A percentile compares a stretch with the other conserved stretches of the same genome.
These are phyloP conservation scores for Trileptium ribeirensis DNA, from an alignment of 2,888 invertebrate genomes.

Conservation along the genomic window DNA sequence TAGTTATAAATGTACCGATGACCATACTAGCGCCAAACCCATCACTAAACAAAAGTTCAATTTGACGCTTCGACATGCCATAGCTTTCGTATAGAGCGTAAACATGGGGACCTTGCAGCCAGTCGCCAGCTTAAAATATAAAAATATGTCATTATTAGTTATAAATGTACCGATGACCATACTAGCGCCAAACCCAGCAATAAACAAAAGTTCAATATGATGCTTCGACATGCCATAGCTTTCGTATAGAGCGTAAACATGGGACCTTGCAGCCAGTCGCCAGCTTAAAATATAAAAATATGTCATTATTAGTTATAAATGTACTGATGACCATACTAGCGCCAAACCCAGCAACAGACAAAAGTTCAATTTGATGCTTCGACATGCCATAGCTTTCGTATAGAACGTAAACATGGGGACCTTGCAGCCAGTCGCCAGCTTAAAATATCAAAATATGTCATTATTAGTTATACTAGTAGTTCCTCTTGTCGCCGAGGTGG, in stretches of 20 bases:
- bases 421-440: no score
- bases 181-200: slow-evolving; percentile 58
- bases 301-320: no score
- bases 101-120: no score
- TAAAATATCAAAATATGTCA: no score
- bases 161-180: slow-evolving; percentile 57
- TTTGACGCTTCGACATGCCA: not conserved
- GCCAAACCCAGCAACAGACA: not conserved
- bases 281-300: slow-evolving; percentile 53
- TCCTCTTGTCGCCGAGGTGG: no score
- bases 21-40: not conserved
- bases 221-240: slow-evolving; percentile 55
- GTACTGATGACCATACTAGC: no score
- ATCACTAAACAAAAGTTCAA: not conserved
- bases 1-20: no score
- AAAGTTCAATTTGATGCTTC: not conserved
- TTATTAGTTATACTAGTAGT: no score
- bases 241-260: slow-evolving; percentile 57
- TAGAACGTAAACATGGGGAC: not conserved
- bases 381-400: not conserved
- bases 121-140: no score
- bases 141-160: no score
- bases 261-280: slow-evolving; percentile 59
- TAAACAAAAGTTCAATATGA: slow-evolving; percentile 56
- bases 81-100: not conserved